phyloP scores from a whole-genome alignment of 2,797 vertebrate species.

The Gastrophryne carolinensis region DNA sequence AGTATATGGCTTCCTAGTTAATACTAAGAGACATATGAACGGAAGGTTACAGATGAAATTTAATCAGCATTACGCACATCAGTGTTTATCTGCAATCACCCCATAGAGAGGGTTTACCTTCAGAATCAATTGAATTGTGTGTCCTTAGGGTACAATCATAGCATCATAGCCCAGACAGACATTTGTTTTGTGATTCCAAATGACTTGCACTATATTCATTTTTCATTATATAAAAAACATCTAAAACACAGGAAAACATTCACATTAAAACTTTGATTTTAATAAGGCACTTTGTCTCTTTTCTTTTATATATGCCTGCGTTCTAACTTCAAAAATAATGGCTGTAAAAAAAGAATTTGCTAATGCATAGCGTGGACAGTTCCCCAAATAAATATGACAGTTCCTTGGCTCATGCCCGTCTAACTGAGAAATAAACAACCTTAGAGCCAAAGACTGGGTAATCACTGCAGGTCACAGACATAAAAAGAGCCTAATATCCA shows the following conservation, averaged over 20 bases:
- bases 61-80: too few relatives aligned
- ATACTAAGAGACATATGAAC: too few relatives aligned
- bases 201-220: neutral
- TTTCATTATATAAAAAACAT: neutral
- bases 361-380: neutral
- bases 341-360: neutral
- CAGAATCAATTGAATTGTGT: too few relatives aligned
- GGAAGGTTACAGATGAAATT: too few relatives aligned
- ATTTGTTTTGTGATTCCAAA: neutral
- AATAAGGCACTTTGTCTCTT: neutral
- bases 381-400: conserved; percentile 11
- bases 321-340: neutral
- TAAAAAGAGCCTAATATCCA: conserved; percentile 13
- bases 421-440: conserved; percentile 26
- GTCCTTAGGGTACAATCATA: neutral
- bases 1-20: too few relatives aligned
- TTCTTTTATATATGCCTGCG: neutral
- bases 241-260: neutral
- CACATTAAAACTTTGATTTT: neutral
- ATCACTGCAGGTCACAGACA: conserved; percentile 8
- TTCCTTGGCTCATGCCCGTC: conserved; percentile 9
- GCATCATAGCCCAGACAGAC: neutral
- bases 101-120: too few relatives aligned
- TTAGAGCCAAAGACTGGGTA: conserved; percentile 7
- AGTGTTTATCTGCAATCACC: too few relatives aligned